These are phyloP conservation scores for Corythornis leucogaster DNA, from an alignment of 2,797 vertebrate species.

Conservation along the genomic window DNA sequence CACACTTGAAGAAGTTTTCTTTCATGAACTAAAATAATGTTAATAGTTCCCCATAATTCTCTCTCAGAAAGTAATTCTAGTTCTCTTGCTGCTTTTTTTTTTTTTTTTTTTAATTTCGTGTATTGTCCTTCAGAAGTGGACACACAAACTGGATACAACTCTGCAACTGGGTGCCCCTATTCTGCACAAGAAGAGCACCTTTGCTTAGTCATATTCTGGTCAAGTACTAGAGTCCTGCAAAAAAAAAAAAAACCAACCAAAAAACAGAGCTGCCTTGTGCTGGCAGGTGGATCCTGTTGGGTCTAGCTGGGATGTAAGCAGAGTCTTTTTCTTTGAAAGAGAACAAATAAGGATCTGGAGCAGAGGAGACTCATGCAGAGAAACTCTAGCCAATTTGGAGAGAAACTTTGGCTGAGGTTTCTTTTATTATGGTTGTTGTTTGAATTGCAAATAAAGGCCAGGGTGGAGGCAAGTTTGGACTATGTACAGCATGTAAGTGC, in stretches of 20 bases:
- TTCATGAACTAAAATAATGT: background rate
- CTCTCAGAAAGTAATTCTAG: background rate
- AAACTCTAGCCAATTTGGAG: conserved; percentile 31
- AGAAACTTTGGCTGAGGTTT: conserved; percentile 32
- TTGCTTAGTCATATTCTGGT: background rate
- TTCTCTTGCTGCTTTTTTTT: too few relatives aligned
- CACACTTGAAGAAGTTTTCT: background rate
- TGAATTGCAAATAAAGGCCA: conserved; percentile 59
- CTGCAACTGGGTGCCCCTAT: background rate
- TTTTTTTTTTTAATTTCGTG: background rate
- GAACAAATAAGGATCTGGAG: background rate
- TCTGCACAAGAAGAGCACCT: background rate
- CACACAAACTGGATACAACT: background rate
- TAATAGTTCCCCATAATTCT: background rate
- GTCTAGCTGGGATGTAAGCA: background rate
- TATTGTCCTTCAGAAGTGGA: rapidly evolving
- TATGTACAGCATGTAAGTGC: background rate
- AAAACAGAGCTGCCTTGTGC: background rate
- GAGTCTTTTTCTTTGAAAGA: conserved; percentile 3
- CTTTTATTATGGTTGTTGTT: conserved; percentile 45
- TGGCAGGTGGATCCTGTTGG: conserved; percentile 14
- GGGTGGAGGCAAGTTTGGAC: conserved; percentile 56
- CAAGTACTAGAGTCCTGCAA: background rate
- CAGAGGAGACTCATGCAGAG: background rate
- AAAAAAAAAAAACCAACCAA: background rate